phyloP scores from a whole-genome alignment of 2,797 vertebrate species.

The Cottoperca gobio region DNA sequence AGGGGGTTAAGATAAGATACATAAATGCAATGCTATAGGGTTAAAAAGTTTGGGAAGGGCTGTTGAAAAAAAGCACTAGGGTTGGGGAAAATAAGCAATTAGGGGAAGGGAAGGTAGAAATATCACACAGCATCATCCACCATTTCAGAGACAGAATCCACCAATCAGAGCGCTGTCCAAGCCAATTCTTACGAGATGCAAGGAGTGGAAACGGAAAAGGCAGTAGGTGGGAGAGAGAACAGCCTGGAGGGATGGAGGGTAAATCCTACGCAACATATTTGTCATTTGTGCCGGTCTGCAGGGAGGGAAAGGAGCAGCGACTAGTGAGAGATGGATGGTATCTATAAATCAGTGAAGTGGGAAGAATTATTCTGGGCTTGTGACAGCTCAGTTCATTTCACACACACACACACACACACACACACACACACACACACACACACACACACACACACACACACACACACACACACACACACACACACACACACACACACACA shows the following conservation, averaged over 20 bases:
- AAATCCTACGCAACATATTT: slow-evolving; percentile 2
- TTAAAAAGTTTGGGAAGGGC: background rate
- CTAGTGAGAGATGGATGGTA: slow-evolving; percentile 6
- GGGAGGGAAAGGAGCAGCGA: background rate
- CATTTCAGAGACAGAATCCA: background rate
- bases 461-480: too few relatives aligned
- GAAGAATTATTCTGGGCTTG: background rate
- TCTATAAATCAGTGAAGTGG: slow-evolving; percentile 12
- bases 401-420: too few relatives aligned
- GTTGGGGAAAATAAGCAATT: background rate
- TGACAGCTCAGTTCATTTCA: background rate
- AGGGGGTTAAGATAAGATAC: background rate
- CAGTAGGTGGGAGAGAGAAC: background rate
- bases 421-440: too few relatives aligned
- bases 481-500: too few relatives aligned
- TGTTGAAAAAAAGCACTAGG: background rate
- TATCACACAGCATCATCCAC: background rate
- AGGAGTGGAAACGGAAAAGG: slow-evolving; percentile 9
- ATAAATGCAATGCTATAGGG: background rate
- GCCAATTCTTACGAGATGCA: slow-evolving; percentile 1
- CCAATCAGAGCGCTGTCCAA: background rate
- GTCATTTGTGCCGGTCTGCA: slow-evolving; percentile 10
- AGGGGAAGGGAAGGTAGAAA: background rate
- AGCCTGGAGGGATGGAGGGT: background rate
- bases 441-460: too few relatives aligned